Evolutionary conservation across 2,797 vertebrate genomes (phyloP), one percentile per base, ranked within the genome.

Genomic region (Tiaroga cobitis): DNA sequence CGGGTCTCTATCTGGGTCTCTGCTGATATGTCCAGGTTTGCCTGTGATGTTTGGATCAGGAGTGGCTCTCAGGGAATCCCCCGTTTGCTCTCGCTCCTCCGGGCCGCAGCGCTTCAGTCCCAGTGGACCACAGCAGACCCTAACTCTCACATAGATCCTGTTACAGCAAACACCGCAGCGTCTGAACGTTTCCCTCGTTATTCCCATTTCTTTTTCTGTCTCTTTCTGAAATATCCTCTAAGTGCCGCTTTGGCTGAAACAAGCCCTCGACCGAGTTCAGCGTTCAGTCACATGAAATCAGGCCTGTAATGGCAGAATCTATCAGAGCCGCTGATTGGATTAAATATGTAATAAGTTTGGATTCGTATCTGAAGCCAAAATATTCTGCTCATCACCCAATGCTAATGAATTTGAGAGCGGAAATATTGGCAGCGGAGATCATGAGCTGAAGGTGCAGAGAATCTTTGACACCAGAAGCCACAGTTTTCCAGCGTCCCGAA

Each of bases 311-410:
- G 75, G 83, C 85, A 80, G 87, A 87, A 88, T 90, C 77, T 82
- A 84, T 85, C 85, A 92, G 90, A 92, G 93, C 90, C 90, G 82
- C 56, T 95, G 94, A 95, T 95, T 94, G 94, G 94, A 95, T 92
- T 94, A 93, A 92, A 92, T 90, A 83, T 90, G 81, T 93, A 92
- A 92, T 91, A 93, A 94, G 91, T 93, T 93, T 82, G 74, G 88
- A 89, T 81, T 89, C 90, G 88, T 94, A 92, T 94, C 93, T 92
- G 89, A 92, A 91, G 91, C 90, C 89, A 91, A 92, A 92, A 91
- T 90, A 92, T 93, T 94, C 87, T 86, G 88, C 90, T 92, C 93
- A 91, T 88, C 88, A 92, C 88, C 92, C 92, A 90, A 89, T 90
- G 92, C 91, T 92, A 94, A 94, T 94, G 93, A 90, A 86, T 89